Conservation (phyloP, 2,797 vertebrate species). For the Muraenolepis orangiensis region DNA sequence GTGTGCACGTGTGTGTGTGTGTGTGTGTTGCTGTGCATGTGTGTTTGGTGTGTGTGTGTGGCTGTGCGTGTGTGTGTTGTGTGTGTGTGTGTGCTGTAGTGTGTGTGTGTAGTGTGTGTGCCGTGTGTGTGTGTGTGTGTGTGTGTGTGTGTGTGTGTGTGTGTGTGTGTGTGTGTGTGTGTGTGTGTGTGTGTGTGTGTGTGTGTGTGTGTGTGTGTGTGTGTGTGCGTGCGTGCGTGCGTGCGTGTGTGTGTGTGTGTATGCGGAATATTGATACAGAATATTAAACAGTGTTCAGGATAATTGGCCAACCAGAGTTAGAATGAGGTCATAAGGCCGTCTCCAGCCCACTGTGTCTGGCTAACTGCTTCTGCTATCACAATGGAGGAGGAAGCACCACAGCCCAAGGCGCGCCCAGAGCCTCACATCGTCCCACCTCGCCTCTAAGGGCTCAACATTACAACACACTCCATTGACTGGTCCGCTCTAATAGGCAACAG, state of each 20-base stretch:
- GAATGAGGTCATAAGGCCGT: not conserved
- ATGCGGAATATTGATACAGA: conserved; percentile 20
- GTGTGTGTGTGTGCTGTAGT: not conserved
- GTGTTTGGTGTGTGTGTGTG: not conserved
- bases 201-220: not conserved
- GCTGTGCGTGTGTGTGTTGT: not conserved
- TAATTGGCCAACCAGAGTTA: not conserved
- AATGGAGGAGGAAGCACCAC: not conserved
- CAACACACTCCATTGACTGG: not conserved
- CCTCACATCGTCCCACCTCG: not conserved
- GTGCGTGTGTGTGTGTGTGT: not conserved
- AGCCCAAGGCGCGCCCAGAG: not conserved
- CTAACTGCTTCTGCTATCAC: not conserved
- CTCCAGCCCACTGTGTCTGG: not conserved
- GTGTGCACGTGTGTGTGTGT: too few species aligned
- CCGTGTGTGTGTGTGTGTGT: not conserved
- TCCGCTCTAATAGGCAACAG: conserved; percentile 9
- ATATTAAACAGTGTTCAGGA: conserved; percentile 17
- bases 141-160: not conserved
- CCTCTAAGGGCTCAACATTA: conserved; percentile 7
- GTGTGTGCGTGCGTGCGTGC: not conserved
- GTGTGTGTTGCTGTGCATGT: not conserved
- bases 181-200: not conserved
- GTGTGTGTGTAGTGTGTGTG: not conserved
- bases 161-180: not conserved